Evolutionary conservation across 1,140 invertebrate species (phyloP).

Genomic region (Homalodisca vitripennis): DNA sequence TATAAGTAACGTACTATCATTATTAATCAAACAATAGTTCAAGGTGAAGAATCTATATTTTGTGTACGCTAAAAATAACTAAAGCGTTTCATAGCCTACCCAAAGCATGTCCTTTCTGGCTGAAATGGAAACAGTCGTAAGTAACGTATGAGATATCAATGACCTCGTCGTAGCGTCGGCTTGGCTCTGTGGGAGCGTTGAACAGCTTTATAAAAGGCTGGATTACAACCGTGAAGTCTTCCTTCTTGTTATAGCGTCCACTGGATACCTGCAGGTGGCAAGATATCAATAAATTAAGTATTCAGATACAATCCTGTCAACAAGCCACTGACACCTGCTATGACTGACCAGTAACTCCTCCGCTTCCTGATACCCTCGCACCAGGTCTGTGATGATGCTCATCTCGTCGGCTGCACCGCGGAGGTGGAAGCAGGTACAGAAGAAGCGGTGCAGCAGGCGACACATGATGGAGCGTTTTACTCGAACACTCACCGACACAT

Average conservation of each 20-base stretch:
- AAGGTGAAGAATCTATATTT: too few relatives aligned
- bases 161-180: slow-evolving; percentile 39
- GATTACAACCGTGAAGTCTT: slow-evolving; percentile 67
- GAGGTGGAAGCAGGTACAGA: slow-evolving; percentile 70
- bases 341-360: slow-evolving; percentile 57
- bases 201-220: slow-evolving; percentile 63
- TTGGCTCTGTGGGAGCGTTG: slow-evolving; percentile 51
- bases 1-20: too few relatives aligned
- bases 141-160: slow-evolving; percentile 68
- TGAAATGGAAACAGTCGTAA: slow-evolving; percentile 76
- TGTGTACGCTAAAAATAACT: too few relatives aligned
- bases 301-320: too few relatives aligned
- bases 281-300: too few relatives aligned
- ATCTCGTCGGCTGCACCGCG: slow-evolving; percentile 55
- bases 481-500: slow-evolving; percentile 66
- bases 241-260: slow-evolving; percentile 55
- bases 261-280: slow-evolving; percentile 56
- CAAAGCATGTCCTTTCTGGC: slow-evolving; percentile 66
- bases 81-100: too few relatives aligned
- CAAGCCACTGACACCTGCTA: background rate
- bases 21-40: too few relatives aligned
- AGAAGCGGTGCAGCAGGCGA: slow-evolving; percentile 64
- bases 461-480: slow-evolving; percentile 65
- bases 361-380: slow-evolving; percentile 61
- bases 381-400: slow-evolving; percentile 56